A percentile compares a stretch with the other conserved stretches of the same genome.
Conservation (phyloP, 2,888 invertebrate genomes). For the Notodonta dromedarius region DNA sequence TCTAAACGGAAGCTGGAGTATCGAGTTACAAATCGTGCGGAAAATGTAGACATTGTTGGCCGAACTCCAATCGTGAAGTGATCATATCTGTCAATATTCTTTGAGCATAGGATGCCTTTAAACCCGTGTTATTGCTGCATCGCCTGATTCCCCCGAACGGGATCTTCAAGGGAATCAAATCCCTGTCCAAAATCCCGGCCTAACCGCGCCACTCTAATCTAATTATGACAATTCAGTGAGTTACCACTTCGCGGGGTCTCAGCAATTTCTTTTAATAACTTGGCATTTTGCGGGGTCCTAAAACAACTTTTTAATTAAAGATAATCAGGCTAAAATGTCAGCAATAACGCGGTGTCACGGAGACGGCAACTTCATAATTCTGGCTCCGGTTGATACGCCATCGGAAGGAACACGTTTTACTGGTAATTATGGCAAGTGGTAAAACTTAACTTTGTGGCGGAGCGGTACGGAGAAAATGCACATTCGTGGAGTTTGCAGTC, state of each 20-base stretch:
- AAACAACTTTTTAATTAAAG: conserved; percentile 81
- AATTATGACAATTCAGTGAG: conserved; percentile 74
- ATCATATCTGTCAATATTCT: conserved; percentile 84
- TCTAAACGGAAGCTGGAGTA: conserved; percentile 77
- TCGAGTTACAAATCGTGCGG: conserved; percentile 78
- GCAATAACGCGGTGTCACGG: conserved; percentile 71
- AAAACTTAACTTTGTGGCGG: conserved; percentile 72
- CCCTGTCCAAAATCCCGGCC: conserved; percentile 52
- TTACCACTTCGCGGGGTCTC: conserved; percentile 67
- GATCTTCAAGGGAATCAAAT: conserved; percentile 26
- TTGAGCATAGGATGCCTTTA: conserved; percentile 74
- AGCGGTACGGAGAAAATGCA: conserved; percentile 67
- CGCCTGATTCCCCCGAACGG: no score
- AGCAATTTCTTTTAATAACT: conserved; percentile 78
- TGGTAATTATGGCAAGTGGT: conserved; percentile 76
- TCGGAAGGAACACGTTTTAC: conserved; percentile 72
- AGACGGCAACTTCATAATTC: conserved; percentile 70
- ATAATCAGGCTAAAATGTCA: conserved; percentile 75
- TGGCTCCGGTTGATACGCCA: conserved; percentile 60
- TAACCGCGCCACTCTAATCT: conserved; percentile 62
- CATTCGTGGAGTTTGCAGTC: conserved; percentile 74
- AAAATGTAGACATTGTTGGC: conserved; percentile 80
- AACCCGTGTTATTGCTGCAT: conserved; percentile 42
- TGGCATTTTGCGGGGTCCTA: conserved; percentile 67
- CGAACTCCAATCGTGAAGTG: conserved; percentile 78